phyloP scores from a whole-genome alignment of 2,797 vertebrate species.

The Clamator glandarius region DNA sequence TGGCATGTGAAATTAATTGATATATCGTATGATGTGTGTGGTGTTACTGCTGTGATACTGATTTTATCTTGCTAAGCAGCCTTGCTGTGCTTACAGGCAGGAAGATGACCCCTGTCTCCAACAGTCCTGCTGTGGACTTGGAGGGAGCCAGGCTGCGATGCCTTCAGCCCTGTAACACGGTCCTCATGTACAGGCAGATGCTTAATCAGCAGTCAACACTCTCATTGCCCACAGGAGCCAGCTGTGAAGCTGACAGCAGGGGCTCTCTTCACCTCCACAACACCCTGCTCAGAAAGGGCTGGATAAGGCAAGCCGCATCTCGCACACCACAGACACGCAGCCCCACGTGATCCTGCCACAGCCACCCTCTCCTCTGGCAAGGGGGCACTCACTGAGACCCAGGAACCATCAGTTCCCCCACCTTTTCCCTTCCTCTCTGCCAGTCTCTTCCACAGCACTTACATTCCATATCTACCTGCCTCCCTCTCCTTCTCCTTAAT shows the following conservation, averaged over 20 bases:
- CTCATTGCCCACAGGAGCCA: accelerated
- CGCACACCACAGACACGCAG: accelerated
- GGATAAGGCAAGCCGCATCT: background rate
- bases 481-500: background rate
- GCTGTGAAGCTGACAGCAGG: background rate
- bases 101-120: background rate
- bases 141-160: background rate
- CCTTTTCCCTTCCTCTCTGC: background rate
- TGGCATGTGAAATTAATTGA: background rate
- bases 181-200: background rate
- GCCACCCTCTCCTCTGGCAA: background rate
- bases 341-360: accelerated
- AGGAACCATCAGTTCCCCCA: background rate
- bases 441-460: background rate
- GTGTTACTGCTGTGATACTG: background rate
- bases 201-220: background rate
- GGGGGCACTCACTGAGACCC: background rate
- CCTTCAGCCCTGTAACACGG: background rate
- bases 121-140: background rate
- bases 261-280: background rate
- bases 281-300: background rate
- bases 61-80: background rate
- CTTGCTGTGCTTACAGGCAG: background rate
- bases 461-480: background rate
- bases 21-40: accelerated